phyloP scores from a whole-genome alignment of 2,888 invertebrate genomes.

The Agriotes lineatus region DNA sequence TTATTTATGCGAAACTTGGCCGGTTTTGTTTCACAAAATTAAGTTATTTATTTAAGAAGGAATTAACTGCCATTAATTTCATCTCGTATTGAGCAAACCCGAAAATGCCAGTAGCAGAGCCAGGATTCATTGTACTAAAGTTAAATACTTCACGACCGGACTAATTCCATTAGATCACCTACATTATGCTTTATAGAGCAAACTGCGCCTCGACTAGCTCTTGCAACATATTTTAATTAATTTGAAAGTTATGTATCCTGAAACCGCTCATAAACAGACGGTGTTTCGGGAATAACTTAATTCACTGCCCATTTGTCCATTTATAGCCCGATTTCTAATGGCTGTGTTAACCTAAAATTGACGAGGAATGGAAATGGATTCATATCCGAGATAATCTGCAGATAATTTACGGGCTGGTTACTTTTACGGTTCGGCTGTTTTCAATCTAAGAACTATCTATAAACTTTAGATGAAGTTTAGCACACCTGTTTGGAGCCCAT shows the following conservation, averaged over 20 bases:
- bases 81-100: not conserved
- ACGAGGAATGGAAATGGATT: not conserved
- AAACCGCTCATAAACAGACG: slow-evolving; percentile 21
- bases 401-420: too few species aligned
- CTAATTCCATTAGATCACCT: not conserved
- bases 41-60: slow-evolving; percentile 2
- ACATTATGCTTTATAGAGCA: not conserved
- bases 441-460: too few species aligned
- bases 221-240: slow-evolving; percentile 29
- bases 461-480: too few species aligned
- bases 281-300: slow-evolving; percentile 6
- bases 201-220: not conserved
- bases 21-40: not conserved
- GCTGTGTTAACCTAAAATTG: not conserved
- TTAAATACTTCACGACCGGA: not conserved
- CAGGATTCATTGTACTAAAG: not conserved
- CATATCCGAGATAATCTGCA: not conserved
- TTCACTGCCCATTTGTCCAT: not conserved
- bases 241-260: not conserved
- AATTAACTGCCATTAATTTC: not conserved
- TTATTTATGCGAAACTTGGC: slow-evolving; percentile 19
- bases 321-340: not conserved
- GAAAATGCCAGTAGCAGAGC: not conserved
- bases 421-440: too few species aligned
- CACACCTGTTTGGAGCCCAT: too few species aligned